Conservation (phyloP, 2,888 invertebrate species). For the Eurytoma adleriae region DNA sequence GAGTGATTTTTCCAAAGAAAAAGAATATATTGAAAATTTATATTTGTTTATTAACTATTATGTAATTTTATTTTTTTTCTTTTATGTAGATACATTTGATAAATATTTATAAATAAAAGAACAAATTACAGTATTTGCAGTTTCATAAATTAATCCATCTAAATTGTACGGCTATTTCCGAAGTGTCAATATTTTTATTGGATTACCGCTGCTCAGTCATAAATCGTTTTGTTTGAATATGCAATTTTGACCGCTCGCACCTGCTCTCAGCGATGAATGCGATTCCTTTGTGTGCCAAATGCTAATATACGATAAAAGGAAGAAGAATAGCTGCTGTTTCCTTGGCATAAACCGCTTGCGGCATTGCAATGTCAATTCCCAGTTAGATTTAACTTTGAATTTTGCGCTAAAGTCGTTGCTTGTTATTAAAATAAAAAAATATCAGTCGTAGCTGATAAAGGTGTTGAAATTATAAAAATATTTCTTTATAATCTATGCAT, state of each 20-base stretch:
- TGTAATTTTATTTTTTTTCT: neutral
- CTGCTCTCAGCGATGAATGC: conserved; percentile 18
- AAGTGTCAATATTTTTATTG: conserved; percentile 30
- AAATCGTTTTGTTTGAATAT: conserved; percentile 27
- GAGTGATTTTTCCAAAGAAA: no score
- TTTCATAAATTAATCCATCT: neutral
- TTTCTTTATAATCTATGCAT: neutral
- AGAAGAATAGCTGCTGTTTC: conserved; percentile 4
- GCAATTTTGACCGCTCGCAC: conserved; percentile 26
- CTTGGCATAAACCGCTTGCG: conserved; percentile 28
- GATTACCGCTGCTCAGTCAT: conserved; percentile 16
- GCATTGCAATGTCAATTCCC: neutral
- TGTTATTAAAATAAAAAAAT: neutral
- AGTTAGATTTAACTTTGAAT: neutral
- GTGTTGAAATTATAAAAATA: neutral
- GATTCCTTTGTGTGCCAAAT: conserved; percentile 40
- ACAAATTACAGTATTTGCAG: neutral
- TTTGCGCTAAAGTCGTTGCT: neutral
- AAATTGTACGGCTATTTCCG: neutral
- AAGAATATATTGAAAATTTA: no score
- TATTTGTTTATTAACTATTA: neutral
- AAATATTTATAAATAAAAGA: neutral
- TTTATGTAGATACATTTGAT: neutral
- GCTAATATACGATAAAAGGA: conserved; percentile 28
- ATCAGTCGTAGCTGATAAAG: neutral